phyloP scores from a whole-genome alignment of 2,888 invertebrate genomes.

The Tolmerus cingulatus region DNA sequence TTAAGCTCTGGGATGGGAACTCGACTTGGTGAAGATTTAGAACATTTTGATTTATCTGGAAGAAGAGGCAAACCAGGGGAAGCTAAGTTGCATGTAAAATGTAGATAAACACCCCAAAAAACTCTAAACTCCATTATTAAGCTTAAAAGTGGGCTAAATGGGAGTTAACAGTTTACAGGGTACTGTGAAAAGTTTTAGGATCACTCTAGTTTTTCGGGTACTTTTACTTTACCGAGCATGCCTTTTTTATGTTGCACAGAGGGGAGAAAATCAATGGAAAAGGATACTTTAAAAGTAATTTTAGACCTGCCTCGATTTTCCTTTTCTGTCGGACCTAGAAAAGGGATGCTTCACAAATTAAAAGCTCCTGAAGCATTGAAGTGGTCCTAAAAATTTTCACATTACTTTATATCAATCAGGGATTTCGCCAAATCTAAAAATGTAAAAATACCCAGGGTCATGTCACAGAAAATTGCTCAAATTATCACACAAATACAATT shows the following conservation, averaged over 20 bases:
- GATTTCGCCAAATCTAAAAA: background rate
- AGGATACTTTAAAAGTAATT: too few species aligned
- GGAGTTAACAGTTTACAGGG: background rate
- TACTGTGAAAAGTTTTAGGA: too few species aligned
- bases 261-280: too few species aligned
- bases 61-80: background rate
- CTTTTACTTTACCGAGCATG: too few species aligned
- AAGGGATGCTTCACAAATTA: too few species aligned
- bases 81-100: background rate
- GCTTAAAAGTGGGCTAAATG: background rate
- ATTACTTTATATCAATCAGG: background rate
- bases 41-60: background rate
- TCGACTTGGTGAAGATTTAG: background rate
- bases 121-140: background rate
- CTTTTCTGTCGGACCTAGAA: too few species aligned
- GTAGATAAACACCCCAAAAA: background rate
- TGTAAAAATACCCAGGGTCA: background rate
- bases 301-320: too few species aligned
- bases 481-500: too few species aligned
- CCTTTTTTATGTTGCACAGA: too few species aligned
- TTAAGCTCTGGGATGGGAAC: background rate
- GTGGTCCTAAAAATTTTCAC: too few species aligned
- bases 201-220: too few species aligned
- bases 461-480: background rate
- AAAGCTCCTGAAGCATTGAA: too few species aligned